Conservation (phyloP, 2,888 invertebrate genomes). For the Stenoptilia bipunctidactyla region DNA sequence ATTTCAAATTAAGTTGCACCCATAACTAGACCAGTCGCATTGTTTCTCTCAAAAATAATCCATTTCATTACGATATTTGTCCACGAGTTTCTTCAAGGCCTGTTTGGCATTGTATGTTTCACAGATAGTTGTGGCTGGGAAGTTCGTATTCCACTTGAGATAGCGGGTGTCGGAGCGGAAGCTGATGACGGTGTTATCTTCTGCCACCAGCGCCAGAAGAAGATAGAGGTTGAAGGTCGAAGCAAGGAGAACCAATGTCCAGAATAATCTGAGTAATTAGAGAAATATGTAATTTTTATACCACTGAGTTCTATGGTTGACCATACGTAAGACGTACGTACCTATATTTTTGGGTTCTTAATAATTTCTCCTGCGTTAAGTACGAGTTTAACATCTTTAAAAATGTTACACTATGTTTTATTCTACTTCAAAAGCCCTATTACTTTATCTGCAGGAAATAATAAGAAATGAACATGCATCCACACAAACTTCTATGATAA, state of each 20-base stretch:
- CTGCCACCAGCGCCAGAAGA: constrained; percentile 54
- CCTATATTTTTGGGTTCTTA: no score
- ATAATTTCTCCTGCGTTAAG: no score
- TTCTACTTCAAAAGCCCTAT: no score
- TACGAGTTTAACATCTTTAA: no score
- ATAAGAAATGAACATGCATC: no score
- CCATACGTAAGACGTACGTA: no score
- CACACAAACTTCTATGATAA: no score
- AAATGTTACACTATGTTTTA: no score
- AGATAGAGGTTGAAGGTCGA: constrained; percentile 64
- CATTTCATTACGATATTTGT: constrained; percentile 26
- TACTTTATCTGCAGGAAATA: no score
- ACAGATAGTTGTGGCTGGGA: constrained; percentile 74
- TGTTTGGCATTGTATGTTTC: constrained; percentile 46
- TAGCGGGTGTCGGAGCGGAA: constrained; percentile 74
- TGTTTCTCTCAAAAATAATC: no score
- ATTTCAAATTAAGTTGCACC: background rate
- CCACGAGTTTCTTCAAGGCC: constrained; percentile 24
- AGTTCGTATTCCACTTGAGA: constrained; percentile 70
- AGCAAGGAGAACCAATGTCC: constrained; percentile 60
- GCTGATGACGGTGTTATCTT: constrained; percentile 66
- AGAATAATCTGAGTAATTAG: constrained; percentile 61
- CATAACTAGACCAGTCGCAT: background rate
- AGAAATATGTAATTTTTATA: background rate
- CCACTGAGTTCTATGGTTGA: background rate